These are phyloP conservation scores for Chymomyza procnemis DNA, from an alignment of 2,888 invertebrate genomes.

Conservation along the genomic window DNA sequence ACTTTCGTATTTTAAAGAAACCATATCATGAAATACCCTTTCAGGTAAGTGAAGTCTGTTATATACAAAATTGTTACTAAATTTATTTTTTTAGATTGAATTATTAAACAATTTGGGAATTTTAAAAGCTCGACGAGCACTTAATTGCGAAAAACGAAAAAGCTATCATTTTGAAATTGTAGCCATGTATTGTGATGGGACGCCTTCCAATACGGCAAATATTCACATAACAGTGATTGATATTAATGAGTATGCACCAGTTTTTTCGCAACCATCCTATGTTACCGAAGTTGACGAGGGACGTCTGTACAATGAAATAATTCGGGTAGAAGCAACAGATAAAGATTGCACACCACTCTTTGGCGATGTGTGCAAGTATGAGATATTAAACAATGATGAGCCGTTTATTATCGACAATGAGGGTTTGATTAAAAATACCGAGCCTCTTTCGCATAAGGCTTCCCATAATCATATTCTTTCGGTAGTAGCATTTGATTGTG, in stretches of 20 bases:
- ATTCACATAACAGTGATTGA: slow-evolving; percentile 97
- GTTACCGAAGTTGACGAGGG: slow-evolving; percentile 93
- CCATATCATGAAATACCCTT: slow-evolving; percentile 97
- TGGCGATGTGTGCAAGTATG: slow-evolving; percentile 98
- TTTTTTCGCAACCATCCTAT: slow-evolving; percentile 93
- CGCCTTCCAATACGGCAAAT: slow-evolving; percentile 91
- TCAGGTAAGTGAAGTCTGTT: slow-evolving; percentile 80
- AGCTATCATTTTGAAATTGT: slow-evolving; percentile 98
- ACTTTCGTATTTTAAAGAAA: slow-evolving; percentile 93
- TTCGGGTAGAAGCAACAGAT: slow-evolving; percentile 94
- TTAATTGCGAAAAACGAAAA: slow-evolving; percentile 95
- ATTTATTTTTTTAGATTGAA: slow-evolving; percentile 80
- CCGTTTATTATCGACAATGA: slow-evolving; percentile 95
- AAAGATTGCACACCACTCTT: slow-evolving; percentile 95
- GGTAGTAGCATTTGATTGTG: slow-evolving; percentile 98
- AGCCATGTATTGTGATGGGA: slow-evolving; percentile 93
- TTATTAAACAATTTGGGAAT: slow-evolving; percentile 88
- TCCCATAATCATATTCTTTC: slow-evolving; percentile 97
- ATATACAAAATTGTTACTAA: neutral
- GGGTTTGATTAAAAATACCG: slow-evolving; percentile 95
- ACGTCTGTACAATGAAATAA: slow-evolving; percentile 91
- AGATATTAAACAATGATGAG: slow-evolving; percentile 93
- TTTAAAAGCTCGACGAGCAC: slow-evolving; percentile 87
- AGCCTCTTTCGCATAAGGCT: slow-evolving; percentile 93
- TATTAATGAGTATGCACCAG: slow-evolving; percentile 96